Evolutionary conservation across 2,797 vertebrate species (phyloP), one percentile per base, ranked within the genome.

Genomic region (Tenualosa thibaudeaui): DNA sequence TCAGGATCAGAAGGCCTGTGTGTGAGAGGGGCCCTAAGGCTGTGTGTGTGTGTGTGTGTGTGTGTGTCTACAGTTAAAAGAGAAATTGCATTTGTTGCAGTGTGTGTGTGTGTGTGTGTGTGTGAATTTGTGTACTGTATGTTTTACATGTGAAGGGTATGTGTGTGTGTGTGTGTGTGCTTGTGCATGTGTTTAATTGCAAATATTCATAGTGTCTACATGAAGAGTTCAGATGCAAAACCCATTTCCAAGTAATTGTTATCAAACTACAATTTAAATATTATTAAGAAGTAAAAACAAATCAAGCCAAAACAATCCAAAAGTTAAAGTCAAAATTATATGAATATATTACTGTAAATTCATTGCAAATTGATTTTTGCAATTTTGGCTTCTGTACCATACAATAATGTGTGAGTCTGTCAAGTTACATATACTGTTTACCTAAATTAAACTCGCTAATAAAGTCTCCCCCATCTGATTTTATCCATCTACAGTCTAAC

Each of bases 1-100:
- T 43, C 71, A 78, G 71, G 71, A 78, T 78, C 71, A 78, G 37
- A 78, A 17, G 71, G 71, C 71, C 40, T 78, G 71, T 78, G 68
- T 71, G 68, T 75, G 68, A 46, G 71, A 22, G 40, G 71, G 15
- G 6, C 37, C 71, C 71, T 46, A 40, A 78, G 71, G 71, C 71
- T 17, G 40, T 78, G 3, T 46, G 40, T 46, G 37, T 78, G 37
- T 78, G 37, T 78, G 71, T 46, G 6, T 78, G 71, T 78, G 31
- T 75, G 37, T 43, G 24, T 31, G 62, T 65, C 1, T 65, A 3
- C 19, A 58, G 15, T 58, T 58, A 19, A 58, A 58, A 2, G 15
- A 58, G 17, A 58, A 58, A 58, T 58, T 58, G 58, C 58, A 60
- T 60, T n/a, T 60, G 58, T 8, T 37, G 12, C 5, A n/a, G 5